Percentiles rank a stretch among this genome's conserved stretches.
phyloP scores from a whole-genome alignment of 2,113 vertebrate genomes.

The Astatotilapia flaviijosephi region DNA sequence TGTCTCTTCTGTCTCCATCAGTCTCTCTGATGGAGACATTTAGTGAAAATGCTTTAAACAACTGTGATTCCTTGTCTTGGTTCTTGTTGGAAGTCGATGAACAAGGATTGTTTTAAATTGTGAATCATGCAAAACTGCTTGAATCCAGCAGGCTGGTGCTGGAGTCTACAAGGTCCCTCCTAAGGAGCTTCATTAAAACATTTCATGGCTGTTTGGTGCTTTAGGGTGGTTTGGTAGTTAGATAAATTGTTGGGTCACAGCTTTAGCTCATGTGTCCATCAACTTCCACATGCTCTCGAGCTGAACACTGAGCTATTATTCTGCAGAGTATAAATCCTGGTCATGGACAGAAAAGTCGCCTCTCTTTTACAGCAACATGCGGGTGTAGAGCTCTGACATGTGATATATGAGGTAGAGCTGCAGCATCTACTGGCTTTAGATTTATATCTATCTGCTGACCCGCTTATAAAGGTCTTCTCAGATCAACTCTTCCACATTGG shows the following conservation, averaged over 20 bases:
- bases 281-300: neutral
- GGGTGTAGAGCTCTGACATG: neutral
- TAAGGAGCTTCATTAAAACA: neutral
- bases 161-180: rapidly evolving
- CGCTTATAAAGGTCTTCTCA: neutral
- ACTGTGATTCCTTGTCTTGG: neutral
- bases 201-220: neutral
- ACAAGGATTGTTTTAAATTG: neutral
- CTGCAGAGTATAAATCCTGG: neutral
- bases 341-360: neutral
- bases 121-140: neutral
- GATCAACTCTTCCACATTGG: neutral
- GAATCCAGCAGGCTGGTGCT: neutral
- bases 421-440: neutral
- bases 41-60: rapidly evolving
- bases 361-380: neutral
- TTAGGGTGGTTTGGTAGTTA: neutral
- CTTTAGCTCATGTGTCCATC: neutral
- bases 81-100: neutral
- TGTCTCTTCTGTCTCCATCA: neutral
- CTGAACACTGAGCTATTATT: slow-evolving; percentile 7
- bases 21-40: neutral
- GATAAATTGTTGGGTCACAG: neutral
- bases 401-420: neutral
- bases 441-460: neutral